Percentiles rank a stretch among this genome's conserved stretches.
phyloP scores from a whole-genome alignment of 2,797 vertebrate species.

The Australoheros facetus region DNA sequence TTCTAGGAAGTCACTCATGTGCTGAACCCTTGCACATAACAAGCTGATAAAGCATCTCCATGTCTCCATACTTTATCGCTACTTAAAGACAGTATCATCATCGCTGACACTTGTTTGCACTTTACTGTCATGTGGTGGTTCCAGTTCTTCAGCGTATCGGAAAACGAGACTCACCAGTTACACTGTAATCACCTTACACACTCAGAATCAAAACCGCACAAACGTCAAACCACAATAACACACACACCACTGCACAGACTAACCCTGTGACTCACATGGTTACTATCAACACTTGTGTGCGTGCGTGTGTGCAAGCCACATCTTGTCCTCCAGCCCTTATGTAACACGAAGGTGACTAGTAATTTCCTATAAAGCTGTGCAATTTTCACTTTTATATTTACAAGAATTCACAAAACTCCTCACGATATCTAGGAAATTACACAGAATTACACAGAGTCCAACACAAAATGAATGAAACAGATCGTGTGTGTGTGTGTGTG shows the following conservation, averaged over 20 bases:
- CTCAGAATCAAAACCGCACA: neutral
- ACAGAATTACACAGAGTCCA: neutral
- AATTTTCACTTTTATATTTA: neutral
- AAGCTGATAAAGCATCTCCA: neutral
- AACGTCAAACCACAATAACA: neutral
- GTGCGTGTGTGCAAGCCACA: neutral
- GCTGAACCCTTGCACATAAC: neutral
- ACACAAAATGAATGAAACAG: neutral
- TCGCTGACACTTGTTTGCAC: neutral
- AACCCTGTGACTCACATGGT: neutral
- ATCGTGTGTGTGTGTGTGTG: neutral
- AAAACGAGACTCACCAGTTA: conserved; percentile 31
- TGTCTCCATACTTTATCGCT: neutral
- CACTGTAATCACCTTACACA: neutral
- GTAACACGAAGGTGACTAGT: neutral
- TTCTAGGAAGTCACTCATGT: neutral
- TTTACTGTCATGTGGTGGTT: neutral
- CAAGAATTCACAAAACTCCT: neutral
- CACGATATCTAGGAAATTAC: neutral
- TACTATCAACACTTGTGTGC: neutral
- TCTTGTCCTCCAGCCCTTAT: neutral
- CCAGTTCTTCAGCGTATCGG: neutral
- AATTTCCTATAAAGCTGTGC: neutral
- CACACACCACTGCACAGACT: neutral
- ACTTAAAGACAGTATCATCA: neutral